A percentile compares a stretch with the other conserved stretches of the same genome.
These are phyloP conservation scores for Felis catus DNA, from an alignment of 2,113 vertebrate genomes.

Conservation along the genomic window DNA sequence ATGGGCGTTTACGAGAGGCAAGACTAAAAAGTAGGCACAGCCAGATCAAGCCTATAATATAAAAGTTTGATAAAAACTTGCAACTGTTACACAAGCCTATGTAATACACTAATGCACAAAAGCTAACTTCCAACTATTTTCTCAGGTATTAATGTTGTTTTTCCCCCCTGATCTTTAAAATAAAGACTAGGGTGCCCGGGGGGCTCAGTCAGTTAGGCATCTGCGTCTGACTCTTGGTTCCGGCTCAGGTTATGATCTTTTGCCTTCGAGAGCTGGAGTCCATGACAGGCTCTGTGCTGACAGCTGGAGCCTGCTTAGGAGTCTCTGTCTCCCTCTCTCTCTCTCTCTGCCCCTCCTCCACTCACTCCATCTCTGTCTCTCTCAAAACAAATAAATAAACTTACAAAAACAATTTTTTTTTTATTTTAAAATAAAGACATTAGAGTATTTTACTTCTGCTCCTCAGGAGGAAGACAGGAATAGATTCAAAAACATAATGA, in stretches of 20 bases:
- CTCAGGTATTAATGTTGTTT: background rate
- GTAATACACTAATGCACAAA: background rate
- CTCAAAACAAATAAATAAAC: too few relatives aligned
- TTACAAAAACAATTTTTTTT: too few relatives aligned
- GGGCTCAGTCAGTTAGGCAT: too few relatives aligned
- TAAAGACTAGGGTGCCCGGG: background rate
- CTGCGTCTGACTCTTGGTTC: too few relatives aligned
- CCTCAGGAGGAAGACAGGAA: background rate
- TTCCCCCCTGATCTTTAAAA: background rate
- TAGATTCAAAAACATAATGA: background rate
- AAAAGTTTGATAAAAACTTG: background rate
- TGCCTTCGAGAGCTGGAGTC: too few relatives aligned
- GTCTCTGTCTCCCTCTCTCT: too few relatives aligned
- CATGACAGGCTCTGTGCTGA: too few relatives aligned
- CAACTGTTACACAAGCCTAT: background rate
- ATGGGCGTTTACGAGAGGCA: background rate
- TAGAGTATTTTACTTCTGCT: background rate
- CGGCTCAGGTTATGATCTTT: too few relatives aligned
- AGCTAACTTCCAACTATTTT: background rate
- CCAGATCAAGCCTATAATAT: background rate
- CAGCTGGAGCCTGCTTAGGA: too few relatives aligned
- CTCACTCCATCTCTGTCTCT: too few relatives aligned
- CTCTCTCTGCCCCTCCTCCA: too few relatives aligned
- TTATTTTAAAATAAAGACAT: background rate
- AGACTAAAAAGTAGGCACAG: background rate